A percentile compares a stretch with the other conserved stretches of the same genome.
Evolutionary conservation across 2,797 vertebrate species (phyloP).

Genomic region (Scleropages formosus): DNA sequence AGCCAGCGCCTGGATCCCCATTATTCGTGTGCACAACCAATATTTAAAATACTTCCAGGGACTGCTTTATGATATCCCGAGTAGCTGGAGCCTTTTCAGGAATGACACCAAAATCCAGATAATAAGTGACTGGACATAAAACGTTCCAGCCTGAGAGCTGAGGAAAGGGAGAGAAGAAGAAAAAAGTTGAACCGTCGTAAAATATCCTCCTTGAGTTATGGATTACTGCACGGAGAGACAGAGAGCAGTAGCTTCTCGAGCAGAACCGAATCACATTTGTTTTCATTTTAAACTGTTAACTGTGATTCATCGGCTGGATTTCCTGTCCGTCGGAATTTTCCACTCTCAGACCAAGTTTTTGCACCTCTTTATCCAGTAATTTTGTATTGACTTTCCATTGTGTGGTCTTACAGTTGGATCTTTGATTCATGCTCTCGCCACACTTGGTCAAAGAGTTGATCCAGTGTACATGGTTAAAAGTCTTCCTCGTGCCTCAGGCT

Average conservation of each 20-base stretch:
- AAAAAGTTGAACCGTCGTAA: background rate
- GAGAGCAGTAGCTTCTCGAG: background rate
- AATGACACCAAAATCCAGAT: slow-evolving; percentile 21
- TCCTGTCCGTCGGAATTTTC: background rate
- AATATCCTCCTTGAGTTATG: background rate
- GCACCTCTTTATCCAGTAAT: background rate
- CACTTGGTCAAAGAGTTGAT: no score
- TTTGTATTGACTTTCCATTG: slow-evolving; percentile 9
- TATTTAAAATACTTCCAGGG: slow-evolving; percentile 41
- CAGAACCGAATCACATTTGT: background rate
- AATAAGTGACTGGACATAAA: slow-evolving; percentile 7
- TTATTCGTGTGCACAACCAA: slow-evolving; percentile 43
- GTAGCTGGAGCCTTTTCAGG: slow-evolving; percentile 30
- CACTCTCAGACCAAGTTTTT: background rate
- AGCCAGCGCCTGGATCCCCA: slow-evolving; percentile 43
- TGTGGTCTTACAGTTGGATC: no score
- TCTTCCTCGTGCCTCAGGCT: no score
- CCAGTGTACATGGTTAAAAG: no score
- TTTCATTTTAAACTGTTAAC: background rate
- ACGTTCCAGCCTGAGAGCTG: slow-evolving; percentile 14
- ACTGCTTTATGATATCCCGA: slow-evolving; percentile 30
- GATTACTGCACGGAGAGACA: background rate
- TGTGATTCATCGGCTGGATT: background rate
- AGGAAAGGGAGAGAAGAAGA: background rate
- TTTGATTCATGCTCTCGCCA: no score